phyloP scores from a whole-genome alignment of 2,113 vertebrate genomes.

The Salvelinus sp. region DNA sequence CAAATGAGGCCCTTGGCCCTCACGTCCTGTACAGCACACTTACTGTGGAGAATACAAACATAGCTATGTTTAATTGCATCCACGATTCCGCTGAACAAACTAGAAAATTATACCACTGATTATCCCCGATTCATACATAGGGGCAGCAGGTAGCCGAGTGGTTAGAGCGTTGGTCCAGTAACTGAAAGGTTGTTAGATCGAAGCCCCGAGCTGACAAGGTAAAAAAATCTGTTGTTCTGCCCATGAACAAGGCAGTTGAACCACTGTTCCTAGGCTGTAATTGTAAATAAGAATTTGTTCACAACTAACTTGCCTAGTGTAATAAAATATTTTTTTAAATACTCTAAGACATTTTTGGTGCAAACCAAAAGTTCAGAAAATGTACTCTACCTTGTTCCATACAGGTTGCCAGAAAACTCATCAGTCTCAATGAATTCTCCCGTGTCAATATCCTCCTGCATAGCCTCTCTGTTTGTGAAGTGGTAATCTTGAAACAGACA shows the following conservation, averaged over 20 bases:
- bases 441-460: constrained; percentile 83
- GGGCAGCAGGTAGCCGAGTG: too few relatives aligned
- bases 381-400: constrained; percentile 87
- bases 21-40: constrained; percentile 85
- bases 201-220: too few relatives aligned
- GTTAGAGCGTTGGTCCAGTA: too few relatives aligned
- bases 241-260: too few relatives aligned
- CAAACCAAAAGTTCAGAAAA: too few relatives aligned
- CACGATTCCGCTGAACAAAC: neutral
- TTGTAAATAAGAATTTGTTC: too few relatives aligned
- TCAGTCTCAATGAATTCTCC: constrained; percentile 91
- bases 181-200: too few relatives aligned
- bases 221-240: too few relatives aligned
- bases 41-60: constrained; percentile 70
- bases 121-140: too few relatives aligned
- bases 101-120: neutral
- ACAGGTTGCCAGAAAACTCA: constrained; percentile 92
- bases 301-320: too few relatives aligned
- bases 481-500: constrained; percentile 83
- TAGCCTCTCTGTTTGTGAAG: constrained; percentile 85
- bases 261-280: too few relatives aligned
- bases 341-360: neutral
- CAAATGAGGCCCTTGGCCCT: constrained; percentile 92
- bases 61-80: neutral
- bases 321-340: too few relatives aligned